Conservation (phyloP, 1,140 invertebrate genomes). For the Oncopodura yosiiana region DNA sequence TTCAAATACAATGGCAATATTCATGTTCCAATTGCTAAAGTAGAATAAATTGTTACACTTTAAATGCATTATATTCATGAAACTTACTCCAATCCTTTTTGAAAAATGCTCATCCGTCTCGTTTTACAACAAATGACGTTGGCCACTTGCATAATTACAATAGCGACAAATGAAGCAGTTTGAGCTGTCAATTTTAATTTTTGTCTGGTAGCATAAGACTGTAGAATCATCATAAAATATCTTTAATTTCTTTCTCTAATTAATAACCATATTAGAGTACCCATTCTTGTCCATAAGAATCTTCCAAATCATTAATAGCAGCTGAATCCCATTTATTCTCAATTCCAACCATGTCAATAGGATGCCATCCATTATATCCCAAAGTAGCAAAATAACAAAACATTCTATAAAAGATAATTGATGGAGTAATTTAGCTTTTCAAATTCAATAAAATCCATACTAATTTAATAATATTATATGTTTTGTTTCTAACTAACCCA, state of each 20-base stretch:
- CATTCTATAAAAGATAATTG: slow-evolving; percentile 25
- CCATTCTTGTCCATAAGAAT: slow-evolving; percentile 52
- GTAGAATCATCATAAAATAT: neutral
- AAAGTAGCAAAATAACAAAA: slow-evolving; percentile 50
- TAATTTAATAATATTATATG: slow-evolving; percentile 50
- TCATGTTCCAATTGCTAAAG: slow-evolving; percentile 60
- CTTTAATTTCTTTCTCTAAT: neutral
- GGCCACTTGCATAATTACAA: slow-evolving; percentile 61
- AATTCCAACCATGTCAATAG: slow-evolving; percentile 41
- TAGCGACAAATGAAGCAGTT: slow-evolving; percentile 57
- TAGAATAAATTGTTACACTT: slow-evolving; percentile 18
- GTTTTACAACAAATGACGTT: slow-evolving; percentile 62
- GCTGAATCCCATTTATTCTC: slow-evolving; percentile 46
- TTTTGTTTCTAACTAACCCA: slow-evolving; percentile 46
- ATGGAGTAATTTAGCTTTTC: slow-evolving; percentile 28
- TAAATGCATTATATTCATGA: neutral
- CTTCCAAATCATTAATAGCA: slow-evolving; percentile 46
- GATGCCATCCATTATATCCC: slow-evolving; percentile 51
- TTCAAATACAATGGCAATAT: slow-evolving; percentile 65
- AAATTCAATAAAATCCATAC: no score
- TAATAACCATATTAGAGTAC: slow-evolving; percentile 38
- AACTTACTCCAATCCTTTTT: slow-evolving; percentile 55
- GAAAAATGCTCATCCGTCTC: slow-evolving; percentile 51
- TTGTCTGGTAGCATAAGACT: slow-evolving; percentile 54
- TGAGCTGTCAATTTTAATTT: slow-evolving; percentile 56